Base-by-base conservation (phyloP, 37 sponge, comb jelly and placozoan genomes). In the Diacarnus erythraeanus region DNA sequence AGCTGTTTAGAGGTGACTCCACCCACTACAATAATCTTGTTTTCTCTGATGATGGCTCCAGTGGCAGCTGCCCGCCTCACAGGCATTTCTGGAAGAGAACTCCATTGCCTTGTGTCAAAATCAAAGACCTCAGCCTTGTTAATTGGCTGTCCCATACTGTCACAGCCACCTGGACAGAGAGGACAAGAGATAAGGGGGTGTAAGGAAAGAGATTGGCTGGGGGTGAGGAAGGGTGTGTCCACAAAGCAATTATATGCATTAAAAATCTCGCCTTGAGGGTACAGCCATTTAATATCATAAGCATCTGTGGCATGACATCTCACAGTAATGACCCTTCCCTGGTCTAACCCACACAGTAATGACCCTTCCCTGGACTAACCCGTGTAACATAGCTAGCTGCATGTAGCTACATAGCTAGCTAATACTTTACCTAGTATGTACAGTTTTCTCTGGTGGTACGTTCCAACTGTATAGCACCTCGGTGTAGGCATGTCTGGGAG, bases 1-100 rank as follows among this genome's bases (percentile, higher is more conserved):
- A 29, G 37, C 68, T 92, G 88, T 20, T 87, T 84, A 0, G 84
- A 77, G 8, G 83, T 84, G 29, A 86, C 82, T 40, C 92, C 92
- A 26, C 92, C 92, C 1, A 92, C 69, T 1, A 92, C 22, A 0
- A 81, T 65, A 70, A 92, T 64, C 57, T 88, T 84, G 34, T 80
- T 75, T 10, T 80, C 86, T 15, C 79, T 51, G 65, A 84, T 76
- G 3, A 92, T 59, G 6, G 76, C 71, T 22, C 66, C 73, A 0
- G 37, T 56, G 15, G 61, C 38, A 21, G 82, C 82, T 15, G 91
- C 91, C 44, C 91, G 40, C 37, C 72, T 71, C 0, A 59, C 36
- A 0, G 92, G 92, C 69, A 86, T 81, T 38, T 75, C 43, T 21
- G 92, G 88, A 10, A 92, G 71, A 31, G 59, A 31, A 6, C 41